Percentiles rank a stretch among this genome's conserved stretches.
phyloP scores from a whole-genome alignment of 2,797 vertebrate genomes.

The Forpus xanthops region DNA sequence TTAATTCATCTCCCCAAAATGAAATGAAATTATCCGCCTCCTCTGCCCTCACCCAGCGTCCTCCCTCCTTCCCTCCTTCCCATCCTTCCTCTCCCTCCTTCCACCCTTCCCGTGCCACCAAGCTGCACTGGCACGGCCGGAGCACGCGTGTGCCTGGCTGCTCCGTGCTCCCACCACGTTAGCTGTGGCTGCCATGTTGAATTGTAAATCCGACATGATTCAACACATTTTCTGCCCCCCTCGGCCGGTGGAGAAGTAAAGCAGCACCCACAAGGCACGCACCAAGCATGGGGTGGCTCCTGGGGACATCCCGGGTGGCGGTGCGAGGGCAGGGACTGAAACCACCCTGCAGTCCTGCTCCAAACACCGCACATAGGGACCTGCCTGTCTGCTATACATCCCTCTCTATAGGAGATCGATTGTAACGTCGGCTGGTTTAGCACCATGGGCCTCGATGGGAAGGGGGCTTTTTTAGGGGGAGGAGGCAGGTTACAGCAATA shows the following conservation, averaged over 20 bases:
- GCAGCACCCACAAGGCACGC: neutral
- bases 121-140: neutral
- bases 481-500: constrained; percentile 12
- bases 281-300: neutral
- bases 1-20: constrained; percentile 1
- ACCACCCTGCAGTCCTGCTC: neutral
- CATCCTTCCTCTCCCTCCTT: neutral
- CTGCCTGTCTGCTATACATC: neutral
- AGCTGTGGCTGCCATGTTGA: constrained; percentile 71
- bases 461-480: neutral
- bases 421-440: constrained; percentile 1
- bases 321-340: neutral
- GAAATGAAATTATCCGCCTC: neutral
- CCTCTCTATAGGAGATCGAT: neutral
- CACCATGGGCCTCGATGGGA: constrained; percentile 7
- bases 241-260: neutral
- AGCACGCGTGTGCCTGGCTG: neutral
- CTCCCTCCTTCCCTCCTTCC: neutral
- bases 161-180: neutral
- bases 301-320: neutral
- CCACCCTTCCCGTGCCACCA: neutral
- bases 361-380: neutral
- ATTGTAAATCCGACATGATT: constrained; percentile 69
- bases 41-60: neutral
- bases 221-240: neutral